A percentile compares a stretch with the other conserved stretches of the same genome.
Conservation (phyloP, 2,888 invertebrate species). For the Leucophora obtusa region DNA sequence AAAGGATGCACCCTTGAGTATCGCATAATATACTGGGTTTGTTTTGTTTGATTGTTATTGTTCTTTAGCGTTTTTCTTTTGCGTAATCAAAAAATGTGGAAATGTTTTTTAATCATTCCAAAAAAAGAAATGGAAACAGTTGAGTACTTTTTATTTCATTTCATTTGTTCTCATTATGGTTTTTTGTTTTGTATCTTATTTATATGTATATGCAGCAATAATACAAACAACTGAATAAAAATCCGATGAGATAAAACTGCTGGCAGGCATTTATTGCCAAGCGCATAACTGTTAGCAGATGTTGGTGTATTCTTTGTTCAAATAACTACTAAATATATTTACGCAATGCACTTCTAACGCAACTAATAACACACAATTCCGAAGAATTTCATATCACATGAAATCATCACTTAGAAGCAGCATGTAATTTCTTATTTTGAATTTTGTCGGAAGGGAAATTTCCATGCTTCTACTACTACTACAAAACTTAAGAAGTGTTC, state of each 20-base stretch:
- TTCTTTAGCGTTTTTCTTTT: constrained; percentile 31
- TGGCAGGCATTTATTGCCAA: constrained; percentile 45
- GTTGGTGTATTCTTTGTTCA: constrained; percentile 31
- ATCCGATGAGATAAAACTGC: constrained; percentile 47
- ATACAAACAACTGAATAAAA: constrained; percentile 15
- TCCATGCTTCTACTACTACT: too few species aligned
- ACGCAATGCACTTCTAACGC: too few species aligned
- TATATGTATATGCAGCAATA: constrained; percentile 22
- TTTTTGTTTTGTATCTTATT: constrained; percentile 44
- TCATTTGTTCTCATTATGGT: constrained; percentile 52
- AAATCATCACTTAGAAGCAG: constrained; percentile 42
- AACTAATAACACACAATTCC: not conserved
- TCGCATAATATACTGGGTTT: constrained; percentile 19
- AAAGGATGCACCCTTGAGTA: constrained; percentile 64
- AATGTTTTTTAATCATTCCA: constrained; percentile 36
- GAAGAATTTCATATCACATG: constrained; percentile 43
- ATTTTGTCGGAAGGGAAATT: not conserved
- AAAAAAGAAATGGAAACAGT: constrained; percentile 59
- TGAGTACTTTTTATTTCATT: constrained; percentile 60
- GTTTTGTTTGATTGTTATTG: constrained; percentile 40
- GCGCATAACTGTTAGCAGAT: constrained; percentile 53
- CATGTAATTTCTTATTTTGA: constrained; percentile 46
- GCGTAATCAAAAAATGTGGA: constrained; percentile 59
- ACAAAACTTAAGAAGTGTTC: too few species aligned
- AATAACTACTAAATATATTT: too few species aligned